Base-by-base conservation (phyloP, 1,140 invertebrate species). In the Dreissena rostriformis region DNA sequence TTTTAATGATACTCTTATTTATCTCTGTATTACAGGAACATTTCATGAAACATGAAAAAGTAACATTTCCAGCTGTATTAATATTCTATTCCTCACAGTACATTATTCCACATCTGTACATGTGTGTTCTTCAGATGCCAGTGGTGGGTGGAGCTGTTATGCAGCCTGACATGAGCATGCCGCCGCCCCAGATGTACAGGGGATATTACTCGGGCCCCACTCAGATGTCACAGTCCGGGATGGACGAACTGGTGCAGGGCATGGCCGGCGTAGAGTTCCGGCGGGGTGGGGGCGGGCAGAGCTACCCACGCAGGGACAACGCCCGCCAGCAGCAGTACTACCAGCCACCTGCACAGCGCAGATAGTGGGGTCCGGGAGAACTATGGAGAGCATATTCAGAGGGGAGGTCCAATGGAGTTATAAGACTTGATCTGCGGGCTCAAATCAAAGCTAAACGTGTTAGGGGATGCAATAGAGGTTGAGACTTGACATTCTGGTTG, bases 191-290 rank as follows among this genome's bases (percentile, higher is more conserved):
- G 61, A 67, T 84, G 53, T 84, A 76, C 68, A 39, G 39, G 39
- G 39, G 39, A 8, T 39, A 39, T 39, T 84, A 63, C 28, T 49
- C 82, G 10, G 67, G 61, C 17, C 81, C 72, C 28, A 73, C 82
- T 19, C 73, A 15, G 19, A 24, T 57, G 15, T 51, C 22, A 8
- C 29, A 24, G 11, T 8, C 29, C 12, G 39, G 39, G 12, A 29
- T 84, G 17, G 82, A 84, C 1, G 65, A 77, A 10, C 53, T 68
- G 15, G 65, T 77, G n/a, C 74, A 78, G 28, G 75, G 65, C n/a
- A 77, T 84, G 22, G 52, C 22, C 17, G 68, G 74, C 24, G 72
- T 84, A 29, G 82, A 84, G 67, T 84, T 84, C 29, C 74, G 82
- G 24, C 65, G 82, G 65, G 82, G 82, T 26, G 82, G 82, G 0